A percentile compares a stretch with the other conserved stretches of the same genome.
Conservation (phyloP, 2,888 invertebrate genomes). For the Cerastis rubricosa region DNA sequence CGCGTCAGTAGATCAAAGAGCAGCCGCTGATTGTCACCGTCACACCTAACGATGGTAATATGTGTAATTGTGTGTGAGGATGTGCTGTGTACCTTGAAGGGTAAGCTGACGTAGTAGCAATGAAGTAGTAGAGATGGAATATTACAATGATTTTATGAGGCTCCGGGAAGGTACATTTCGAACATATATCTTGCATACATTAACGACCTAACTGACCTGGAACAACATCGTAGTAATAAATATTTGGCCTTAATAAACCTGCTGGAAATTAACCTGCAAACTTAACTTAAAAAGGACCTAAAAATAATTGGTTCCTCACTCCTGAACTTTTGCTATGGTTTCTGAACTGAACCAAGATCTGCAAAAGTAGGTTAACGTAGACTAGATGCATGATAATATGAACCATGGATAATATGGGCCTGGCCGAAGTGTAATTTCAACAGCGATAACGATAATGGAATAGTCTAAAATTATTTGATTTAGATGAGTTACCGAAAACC, state of each 20-base stretch:
- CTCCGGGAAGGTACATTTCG: background rate
- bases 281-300: background rate
- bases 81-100: constrained; percentile 19
- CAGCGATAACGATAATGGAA: background rate
- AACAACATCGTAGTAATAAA: background rate
- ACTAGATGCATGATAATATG: too few species aligned
- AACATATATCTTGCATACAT: background rate
- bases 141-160: background rate
- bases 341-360: background rate
- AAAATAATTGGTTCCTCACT: background rate
- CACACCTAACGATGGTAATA: constrained; percentile 53
- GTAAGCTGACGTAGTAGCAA: background rate
- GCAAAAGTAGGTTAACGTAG: background rate
- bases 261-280: background rate
- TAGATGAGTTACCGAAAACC: background rate
- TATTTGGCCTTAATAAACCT: background rate
- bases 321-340: background rate
- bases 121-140: background rate
- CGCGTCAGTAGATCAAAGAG: constrained; percentile 74
- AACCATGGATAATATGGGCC: too few species aligned
- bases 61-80: constrained; percentile 40
- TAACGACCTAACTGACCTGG: background rate
- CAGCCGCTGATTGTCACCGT: constrained; percentile 51
- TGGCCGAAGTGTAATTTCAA: too few species aligned
- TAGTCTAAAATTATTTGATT: background rate